A percentile compares a stretch with the other conserved stretches of the same genome.
Evolutionary conservation across 2,888 invertebrate species (phyloP).

Genomic region (Carabus problematicus): DNA sequence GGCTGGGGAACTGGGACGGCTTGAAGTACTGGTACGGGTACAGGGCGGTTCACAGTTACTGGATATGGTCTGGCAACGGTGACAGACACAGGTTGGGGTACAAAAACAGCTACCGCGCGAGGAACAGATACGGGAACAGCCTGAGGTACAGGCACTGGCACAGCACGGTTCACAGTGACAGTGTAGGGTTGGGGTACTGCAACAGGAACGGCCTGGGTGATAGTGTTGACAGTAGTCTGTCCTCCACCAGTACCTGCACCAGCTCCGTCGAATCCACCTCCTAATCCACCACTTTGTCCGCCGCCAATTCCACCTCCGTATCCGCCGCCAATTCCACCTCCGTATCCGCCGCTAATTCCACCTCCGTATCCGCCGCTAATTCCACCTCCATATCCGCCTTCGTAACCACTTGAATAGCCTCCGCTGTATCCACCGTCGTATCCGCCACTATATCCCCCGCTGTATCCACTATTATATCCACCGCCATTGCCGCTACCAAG

Average conservation of each 20-base stretch:
- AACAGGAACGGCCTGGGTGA: slow-evolving; percentile 48
- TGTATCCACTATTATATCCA: not conserved
- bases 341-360: not conserved
- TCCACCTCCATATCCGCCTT: not conserved
- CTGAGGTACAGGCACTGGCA: slow-evolving; percentile 16
- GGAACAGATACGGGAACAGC: slow-evolving; percentile 50
- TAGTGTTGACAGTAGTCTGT: slow-evolving; percentile 46
- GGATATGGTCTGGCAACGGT: slow-evolving; percentile 45
- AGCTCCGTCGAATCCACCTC: slow-evolving; percentile 7
- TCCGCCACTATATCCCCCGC: no score
- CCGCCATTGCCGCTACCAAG: slow-evolving; percentile 4
- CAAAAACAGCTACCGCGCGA: slow-evolving; percentile 57
- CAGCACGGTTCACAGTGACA: slow-evolving; percentile 10
- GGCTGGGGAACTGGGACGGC: not conserved
- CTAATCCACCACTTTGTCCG: slow-evolving; percentile 1
- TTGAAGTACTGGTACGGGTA: slow-evolving; percentile 6
- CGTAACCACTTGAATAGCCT: not conserved
- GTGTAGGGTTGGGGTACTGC: slow-evolving; percentile 25
- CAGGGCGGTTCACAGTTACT: not conserved
- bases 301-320: slow-evolving; percentile 2
- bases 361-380: slow-evolving; percentile 3
- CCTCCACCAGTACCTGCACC: slow-evolving; percentile 8
- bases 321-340: slow-evolving; percentile 18
- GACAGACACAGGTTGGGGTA: slow-evolving; percentile 52
- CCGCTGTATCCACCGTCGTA: no score